Evolutionary conservation across 2,888 invertebrate genomes (phyloP).

Genomic region (Drepana falcataria): DNA sequence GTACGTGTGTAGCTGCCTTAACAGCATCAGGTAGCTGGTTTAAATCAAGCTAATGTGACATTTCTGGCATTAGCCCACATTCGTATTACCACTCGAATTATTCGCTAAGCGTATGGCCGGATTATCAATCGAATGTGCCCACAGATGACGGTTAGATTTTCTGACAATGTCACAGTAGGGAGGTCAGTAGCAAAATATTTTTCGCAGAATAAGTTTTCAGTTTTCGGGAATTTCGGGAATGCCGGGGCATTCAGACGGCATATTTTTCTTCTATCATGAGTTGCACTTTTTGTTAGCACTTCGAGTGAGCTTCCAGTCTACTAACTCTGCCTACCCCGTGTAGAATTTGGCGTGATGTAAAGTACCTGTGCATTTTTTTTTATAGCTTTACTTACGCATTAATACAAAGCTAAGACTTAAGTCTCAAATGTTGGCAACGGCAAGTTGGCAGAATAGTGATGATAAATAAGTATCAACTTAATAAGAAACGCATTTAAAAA

Average conservation of each 20-base stretch:
- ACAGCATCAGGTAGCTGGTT: conserved; percentile 56
- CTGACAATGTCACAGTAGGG: conserved; percentile 68
- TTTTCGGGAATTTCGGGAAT: too few species aligned
- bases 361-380: too few species aligned
- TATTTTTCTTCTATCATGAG: conserved; percentile 62
- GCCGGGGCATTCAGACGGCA: conserved; percentile 42
- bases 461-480: too few species aligned
- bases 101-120: conserved; percentile 69
- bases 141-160: conserved; percentile 70
- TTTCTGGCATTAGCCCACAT: conserved; percentile 49
- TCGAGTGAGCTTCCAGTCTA: conserved; percentile 13
- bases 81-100: conserved; percentile 41
- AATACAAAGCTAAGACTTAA: too few species aligned
- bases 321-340: background rate
- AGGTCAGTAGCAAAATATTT: conserved; percentile 55
- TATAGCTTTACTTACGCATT: too few species aligned
- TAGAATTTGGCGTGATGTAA: too few species aligned
- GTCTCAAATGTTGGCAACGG: too few species aligned
- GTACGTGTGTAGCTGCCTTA: conserved; percentile 22
- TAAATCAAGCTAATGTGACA: conserved; percentile 74
- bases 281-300: conserved; percentile 42
- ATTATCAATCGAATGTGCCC: conserved; percentile 76
- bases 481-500: too few species aligned
- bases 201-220: conserved; percentile 51
- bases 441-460: too few species aligned